Evolutionary conservation across 2,888 invertebrate genomes (phyloP).

Genomic region (Oscheius sp.): DNA sequence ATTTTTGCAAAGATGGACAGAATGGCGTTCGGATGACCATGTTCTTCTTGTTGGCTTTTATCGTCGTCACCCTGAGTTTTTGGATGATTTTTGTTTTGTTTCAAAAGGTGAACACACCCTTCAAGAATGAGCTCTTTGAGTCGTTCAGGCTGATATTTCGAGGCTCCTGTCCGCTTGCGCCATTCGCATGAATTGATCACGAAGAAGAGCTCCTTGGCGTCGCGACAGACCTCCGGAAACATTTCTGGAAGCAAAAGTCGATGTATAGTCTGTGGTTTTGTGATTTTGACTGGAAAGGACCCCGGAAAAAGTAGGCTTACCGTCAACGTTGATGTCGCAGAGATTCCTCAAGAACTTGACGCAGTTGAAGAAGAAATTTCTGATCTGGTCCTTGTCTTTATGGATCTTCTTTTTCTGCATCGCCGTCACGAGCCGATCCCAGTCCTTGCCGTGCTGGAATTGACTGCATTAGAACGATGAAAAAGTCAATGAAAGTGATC

Average conservation of each 20-base stretch:
- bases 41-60: slow-evolving; percentile 50
- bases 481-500: neutral
- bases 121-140: slow-evolving; percentile 54
- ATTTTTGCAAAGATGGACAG: slow-evolving; percentile 60
- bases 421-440: slow-evolving; percentile 55
- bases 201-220: slow-evolving; percentile 65
- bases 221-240: slow-evolving; percentile 45
- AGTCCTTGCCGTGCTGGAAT: slow-evolving; percentile 67
- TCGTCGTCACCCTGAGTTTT: slow-evolving; percentile 38
- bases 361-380: slow-evolving; percentile 65
- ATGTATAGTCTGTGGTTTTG: neutral
- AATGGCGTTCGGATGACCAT: slow-evolving; percentile 59
- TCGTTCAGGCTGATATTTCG: slow-evolving; percentile 47
- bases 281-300: no score
- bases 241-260: slow-evolving; percentile 30
- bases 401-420: slow-evolving; percentile 59
- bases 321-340: slow-evolving; percentile 32
- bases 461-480: neutral
- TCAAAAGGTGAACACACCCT: slow-evolving; percentile 42
- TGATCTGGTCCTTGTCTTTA: slow-evolving; percentile 61
- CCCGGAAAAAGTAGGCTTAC: slow-evolving; percentile 11
- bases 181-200: slow-evolving; percentile 66
- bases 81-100: neutral
- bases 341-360: slow-evolving; percentile 53
- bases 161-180: slow-evolving; percentile 55